phyloP scores from a whole-genome alignment of 2,797 vertebrate species.

The Parotocinclus haroldoi region DNA sequence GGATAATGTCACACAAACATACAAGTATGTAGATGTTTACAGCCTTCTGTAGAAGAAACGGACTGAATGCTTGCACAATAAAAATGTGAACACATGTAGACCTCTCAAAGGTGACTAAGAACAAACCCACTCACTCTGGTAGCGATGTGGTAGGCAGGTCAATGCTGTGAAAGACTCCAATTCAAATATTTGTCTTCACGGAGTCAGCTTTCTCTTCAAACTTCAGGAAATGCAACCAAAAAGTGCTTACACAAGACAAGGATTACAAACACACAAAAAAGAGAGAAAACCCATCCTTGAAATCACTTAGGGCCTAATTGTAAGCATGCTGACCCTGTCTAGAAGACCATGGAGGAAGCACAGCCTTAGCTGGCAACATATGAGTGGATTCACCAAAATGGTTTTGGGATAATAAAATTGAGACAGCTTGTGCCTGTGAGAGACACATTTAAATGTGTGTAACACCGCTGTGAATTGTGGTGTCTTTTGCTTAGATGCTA shows the following conservation, averaged over 20 bases:
- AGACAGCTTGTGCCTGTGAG: no score
- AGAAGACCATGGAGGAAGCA: no score
- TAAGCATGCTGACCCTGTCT: no score
- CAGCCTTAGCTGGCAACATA: no score
- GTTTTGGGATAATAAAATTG: no score
- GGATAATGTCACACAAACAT: neutral
- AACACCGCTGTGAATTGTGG: no score
- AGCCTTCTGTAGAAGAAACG: constrained; percentile 28
- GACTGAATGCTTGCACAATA: constrained; percentile 45
- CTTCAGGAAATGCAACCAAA: constrained; percentile 50
- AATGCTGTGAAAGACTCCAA: constrained; percentile 47
- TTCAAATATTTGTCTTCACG: constrained; percentile 65
- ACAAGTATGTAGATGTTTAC: neutral
- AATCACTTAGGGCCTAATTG: constrained; percentile 69
- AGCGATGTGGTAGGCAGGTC: constrained; percentile 44
- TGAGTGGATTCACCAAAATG: no score
- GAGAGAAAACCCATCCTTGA: constrained; percentile 56
- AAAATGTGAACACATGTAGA: constrained; percentile 8
- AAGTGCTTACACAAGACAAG: constrained; percentile 47
- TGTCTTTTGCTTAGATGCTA: no score
- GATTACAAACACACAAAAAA: constrained; percentile 67
- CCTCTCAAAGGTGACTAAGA: constrained; percentile 11
- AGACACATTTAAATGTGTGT: no score
- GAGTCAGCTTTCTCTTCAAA: constrained; percentile 53
- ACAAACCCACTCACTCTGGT: constrained; percentile 43